These are phyloP conservation scores for Nysson spinosus DNA, from an alignment of 2,888 invertebrate species.

Conservation along the genomic window DNA sequence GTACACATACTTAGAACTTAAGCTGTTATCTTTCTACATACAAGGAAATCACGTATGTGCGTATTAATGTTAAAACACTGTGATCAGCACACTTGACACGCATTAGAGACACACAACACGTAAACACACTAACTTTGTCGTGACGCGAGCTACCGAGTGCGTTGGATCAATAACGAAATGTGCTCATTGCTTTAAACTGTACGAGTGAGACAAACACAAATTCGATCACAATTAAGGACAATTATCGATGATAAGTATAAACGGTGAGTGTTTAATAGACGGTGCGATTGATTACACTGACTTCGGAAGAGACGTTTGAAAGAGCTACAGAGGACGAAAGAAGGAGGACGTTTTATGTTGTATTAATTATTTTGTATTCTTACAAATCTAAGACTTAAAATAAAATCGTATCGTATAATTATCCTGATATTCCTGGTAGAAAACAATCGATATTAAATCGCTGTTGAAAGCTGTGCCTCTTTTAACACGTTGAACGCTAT, in stretches of 20 bases:
- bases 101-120: constrained; percentile 9
- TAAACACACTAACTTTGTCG: constrained; percentile 21
- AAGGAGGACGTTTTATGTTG: constrained; percentile 66
- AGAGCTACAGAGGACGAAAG: constrained; percentile 3
- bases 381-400: constrained; percentile 69
- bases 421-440: constrained; percentile 36
- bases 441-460: constrained; percentile 3
- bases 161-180: constrained; percentile 25
- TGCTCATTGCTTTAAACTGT: constrained; percentile 49
- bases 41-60: constrained; percentile 4
- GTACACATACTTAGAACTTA: constrained; percentile 28
- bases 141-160: constrained; percentile 31
- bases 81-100: neutral
- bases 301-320: constrained; percentile 21
- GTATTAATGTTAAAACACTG: constrained; percentile 22
- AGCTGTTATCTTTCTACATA: constrained; percentile 36
- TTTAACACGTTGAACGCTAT: no score
- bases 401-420: constrained; percentile 68
- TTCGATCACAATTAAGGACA: constrained; percentile 36
- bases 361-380: constrained; percentile 74
- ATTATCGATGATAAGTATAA: constrained; percentile 25
- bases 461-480: no score
- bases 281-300: constrained; percentile 16
- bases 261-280: constrained; percentile 31
- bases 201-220: constrained; percentile 33